These are phyloP conservation scores for Protonemura montana DNA, from an alignment of 2,888 invertebrate species.

Conservation along the genomic window DNA sequence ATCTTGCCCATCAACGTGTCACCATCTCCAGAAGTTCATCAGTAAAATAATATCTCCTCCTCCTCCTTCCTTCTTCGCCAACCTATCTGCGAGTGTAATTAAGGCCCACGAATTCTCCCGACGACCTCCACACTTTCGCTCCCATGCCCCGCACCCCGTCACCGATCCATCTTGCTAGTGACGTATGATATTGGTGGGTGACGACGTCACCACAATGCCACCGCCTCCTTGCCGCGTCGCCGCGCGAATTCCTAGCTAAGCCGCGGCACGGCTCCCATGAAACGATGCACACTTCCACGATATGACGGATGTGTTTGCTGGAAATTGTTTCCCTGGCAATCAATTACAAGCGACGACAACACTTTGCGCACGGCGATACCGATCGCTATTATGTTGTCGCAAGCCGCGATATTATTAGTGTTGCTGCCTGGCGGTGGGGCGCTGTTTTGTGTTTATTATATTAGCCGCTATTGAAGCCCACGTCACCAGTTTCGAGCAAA, in stretches of 20 bases:
- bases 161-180: conserved; percentile 46
- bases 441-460: background rate
- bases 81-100: background rate
- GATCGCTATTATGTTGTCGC: conserved; percentile 18
- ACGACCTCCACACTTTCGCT: background rate
- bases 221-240: background rate
- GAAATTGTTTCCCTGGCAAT: conserved; percentile 35
- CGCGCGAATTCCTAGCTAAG: conserved; percentile 28
- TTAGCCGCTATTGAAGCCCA: background rate
- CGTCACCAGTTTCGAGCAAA: background rate
- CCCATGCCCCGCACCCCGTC: conserved; percentile 4
- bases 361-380: background rate
- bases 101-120: background rate
- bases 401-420: conserved; percentile 18
- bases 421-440: background rate
- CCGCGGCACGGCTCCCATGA: conserved; percentile 13
- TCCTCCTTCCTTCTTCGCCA: background rate
- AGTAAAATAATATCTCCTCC: background rate
- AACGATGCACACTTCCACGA: conserved; percentile 32
- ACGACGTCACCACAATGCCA: conserved; percentile 10
- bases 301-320: conserved; percentile 32
- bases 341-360: conserved; percentile 28
- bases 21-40: background rate
- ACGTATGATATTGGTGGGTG: conserved; percentile 39
- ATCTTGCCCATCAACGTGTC: background rate